Evolutionary conservation across 2,113 vertebrate genomes (phyloP), one percentile per base, ranked within the genome.

Genomic region (Sula dactylatra): DNA sequence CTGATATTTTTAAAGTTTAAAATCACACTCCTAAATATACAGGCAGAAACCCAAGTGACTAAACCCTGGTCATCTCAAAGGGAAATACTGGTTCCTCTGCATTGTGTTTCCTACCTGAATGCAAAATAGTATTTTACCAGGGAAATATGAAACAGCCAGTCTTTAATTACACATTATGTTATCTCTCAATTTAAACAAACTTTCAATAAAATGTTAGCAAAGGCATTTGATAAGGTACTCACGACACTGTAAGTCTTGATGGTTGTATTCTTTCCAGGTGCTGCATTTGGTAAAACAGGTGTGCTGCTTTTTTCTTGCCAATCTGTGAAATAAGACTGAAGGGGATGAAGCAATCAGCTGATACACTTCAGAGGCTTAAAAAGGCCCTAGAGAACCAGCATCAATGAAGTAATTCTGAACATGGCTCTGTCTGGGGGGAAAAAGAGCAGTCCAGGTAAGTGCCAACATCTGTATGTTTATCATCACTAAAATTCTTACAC

Each of bases 301-400:
- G 38, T 76, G 34, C 67, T 65, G 38, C n/a, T 84, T 74, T 86
- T 96, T 95, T 97, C 87, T 98, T 97, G 56, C 80, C 87, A 87
- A 84, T 93, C 94, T 85, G 11, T 47, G 93, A 67, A 86, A 62
- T 29, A 74, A 73, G 69, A 62, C 66, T 38, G 44, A 86, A 90
- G 77, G 66, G 52, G 32, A 31, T 82, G 45, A 50, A 92, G 45
- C 77, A 61, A 69, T 36, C 58, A 84, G 21, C 49, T 87, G 52
- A 93, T 61, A 70, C 11, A 69, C 31, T 50, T 25, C 26, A 32
- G 26, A 70, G 54, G 16, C 12, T 71, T 66, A 19, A 55, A 88
- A 61, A 71, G 24, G 16, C 59, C 29, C 66, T 32, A 24, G 27
- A 83, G 32, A 65, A 52, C 21, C 24, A 27, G 11, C 25, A 67